Base-by-base conservation (phyloP, 2,113 vertebrate genomes). In the Platanista minor region DNA sequence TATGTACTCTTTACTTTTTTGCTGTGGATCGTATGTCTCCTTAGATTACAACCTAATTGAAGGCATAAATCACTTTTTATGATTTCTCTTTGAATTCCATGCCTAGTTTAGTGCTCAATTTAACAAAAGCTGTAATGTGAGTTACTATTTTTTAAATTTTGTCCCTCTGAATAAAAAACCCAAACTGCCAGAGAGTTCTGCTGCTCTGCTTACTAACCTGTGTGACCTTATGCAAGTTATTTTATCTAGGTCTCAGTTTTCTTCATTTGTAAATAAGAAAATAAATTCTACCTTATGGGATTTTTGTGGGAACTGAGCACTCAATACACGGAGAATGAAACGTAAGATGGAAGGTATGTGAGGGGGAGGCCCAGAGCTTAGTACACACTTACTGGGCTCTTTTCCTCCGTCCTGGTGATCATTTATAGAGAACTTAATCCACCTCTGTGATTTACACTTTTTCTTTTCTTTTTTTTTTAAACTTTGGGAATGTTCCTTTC, bases 381-480 rank as follows among this genome's bases (percentile, higher is more conserved):
- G 18, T 3, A 31, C 1, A 0, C 14, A 27, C 12, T 31, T 54
- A 29, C 33, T n/a, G 1, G 13, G 36, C 4, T 14, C 20, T 43
- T n/a, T 69, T 13, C 14, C 62, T 57, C 27, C 1, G 11, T 59
- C 4, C 41, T 61, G 14, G 61, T 3, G 11, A 69, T 36, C 43
- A 9, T 12, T 27, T 49, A 31, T 0, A 71, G 18, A 59, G 43
- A 66, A 46, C 17, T 46, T 25, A 52, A 82, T 27, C 20, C 27
- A 77, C 43, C 36, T 23, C 33, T 31, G 92, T 64, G 66, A 57
- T 64, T 43, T 41, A 46, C 1, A 27, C 15, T 27, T 39, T 46
- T 31, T 54, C 23, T 36, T 46, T 46, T 61, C 23, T 25, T 61
- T 18, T 49, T 49, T 62, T 62, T 62, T 52, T 49, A 2, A 75